Percentiles rank a stretch among this genome's conserved stretches.
Evolutionary conservation across 2,797 vertebrate species (phyloP).

Genomic region (Mycteria americana): DNA sequence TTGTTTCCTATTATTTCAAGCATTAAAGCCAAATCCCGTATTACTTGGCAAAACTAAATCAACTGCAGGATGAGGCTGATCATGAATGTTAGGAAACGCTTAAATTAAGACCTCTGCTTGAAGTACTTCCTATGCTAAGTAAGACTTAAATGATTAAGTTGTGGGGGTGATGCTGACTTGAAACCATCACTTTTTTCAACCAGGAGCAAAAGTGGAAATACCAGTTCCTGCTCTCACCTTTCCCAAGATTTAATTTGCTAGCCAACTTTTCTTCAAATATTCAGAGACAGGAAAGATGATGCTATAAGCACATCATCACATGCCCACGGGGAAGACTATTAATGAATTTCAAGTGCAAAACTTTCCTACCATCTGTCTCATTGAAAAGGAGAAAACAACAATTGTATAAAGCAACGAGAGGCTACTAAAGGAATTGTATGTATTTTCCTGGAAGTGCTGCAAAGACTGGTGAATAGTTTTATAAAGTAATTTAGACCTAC

Average conservation of each 20-base stretch:
- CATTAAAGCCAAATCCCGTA: neutral
- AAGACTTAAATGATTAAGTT: neutral
- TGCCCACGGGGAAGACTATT: neutral
- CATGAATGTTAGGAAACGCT: neutral
- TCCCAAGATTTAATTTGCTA: neutral
- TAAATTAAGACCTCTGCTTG: neutral
- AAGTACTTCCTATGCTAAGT: neutral
- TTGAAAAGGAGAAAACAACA: neutral
- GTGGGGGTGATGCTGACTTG: neutral
- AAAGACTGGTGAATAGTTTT: neutral
- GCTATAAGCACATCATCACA: neutral
- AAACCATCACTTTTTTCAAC: neutral
- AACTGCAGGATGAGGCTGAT: neutral
- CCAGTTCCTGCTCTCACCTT: constrained; percentile 21
- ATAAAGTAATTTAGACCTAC: neutral
- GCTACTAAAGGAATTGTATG: neutral
- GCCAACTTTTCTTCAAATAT: neutral
- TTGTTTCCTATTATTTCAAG: neutral
- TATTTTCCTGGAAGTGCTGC: neutral
- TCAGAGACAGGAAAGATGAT: neutral
- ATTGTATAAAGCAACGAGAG: neutral
- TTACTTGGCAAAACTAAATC: neutral
- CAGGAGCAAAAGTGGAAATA: constrained; percentile 10
- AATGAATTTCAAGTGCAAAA: neutral
- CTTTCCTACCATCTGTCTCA: neutral